These are phyloP conservation scores for Zeugodacus cucurbitae DNA, from an alignment of 1,140 invertebrate genomes.

Conservation along the genomic window DNA sequence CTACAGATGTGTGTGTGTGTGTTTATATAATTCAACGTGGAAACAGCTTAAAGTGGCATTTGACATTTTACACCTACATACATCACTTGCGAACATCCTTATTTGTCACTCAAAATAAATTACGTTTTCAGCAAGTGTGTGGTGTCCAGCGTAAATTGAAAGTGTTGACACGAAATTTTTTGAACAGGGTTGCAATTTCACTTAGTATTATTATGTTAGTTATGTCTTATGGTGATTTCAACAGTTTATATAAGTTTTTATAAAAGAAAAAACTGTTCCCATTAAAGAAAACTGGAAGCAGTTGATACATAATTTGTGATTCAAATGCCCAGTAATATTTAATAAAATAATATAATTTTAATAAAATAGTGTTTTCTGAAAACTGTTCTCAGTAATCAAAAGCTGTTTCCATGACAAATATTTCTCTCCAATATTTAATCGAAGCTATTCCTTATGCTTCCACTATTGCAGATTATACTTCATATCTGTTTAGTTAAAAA, in stretches of 20 bases:
- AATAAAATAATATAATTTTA: too few relatives aligned
- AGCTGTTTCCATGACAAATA: neutral
- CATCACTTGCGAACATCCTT: neutral
- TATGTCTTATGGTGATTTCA: too few relatives aligned
- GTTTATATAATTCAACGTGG: neutral
- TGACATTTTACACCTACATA: neutral
- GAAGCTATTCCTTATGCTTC: too few relatives aligned
- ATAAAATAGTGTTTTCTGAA: too few relatives aligned
- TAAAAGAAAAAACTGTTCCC: neutral
- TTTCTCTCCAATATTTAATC: too few relatives aligned
- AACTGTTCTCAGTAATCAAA: neutral
- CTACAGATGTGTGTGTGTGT: neutral
- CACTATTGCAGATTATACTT: too few relatives aligned
- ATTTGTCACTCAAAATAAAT: conserved; percentile 14
- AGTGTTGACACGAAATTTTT: neutral
- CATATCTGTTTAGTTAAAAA: too few relatives aligned
- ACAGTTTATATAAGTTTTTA: too few relatives aligned
- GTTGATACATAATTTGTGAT: too few relatives aligned
- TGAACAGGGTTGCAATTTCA: neutral
- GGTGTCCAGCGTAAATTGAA: neutral
- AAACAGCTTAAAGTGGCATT: too few relatives aligned
- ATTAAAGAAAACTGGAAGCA: neutral
- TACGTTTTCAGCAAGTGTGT: neutral
- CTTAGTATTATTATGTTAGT: too few relatives aligned
- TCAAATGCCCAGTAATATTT: too few relatives aligned